These are phyloP conservation scores for Mola mola DNA, from an alignment of 2,113 vertebrate species.

Conservation along the genomic window DNA sequence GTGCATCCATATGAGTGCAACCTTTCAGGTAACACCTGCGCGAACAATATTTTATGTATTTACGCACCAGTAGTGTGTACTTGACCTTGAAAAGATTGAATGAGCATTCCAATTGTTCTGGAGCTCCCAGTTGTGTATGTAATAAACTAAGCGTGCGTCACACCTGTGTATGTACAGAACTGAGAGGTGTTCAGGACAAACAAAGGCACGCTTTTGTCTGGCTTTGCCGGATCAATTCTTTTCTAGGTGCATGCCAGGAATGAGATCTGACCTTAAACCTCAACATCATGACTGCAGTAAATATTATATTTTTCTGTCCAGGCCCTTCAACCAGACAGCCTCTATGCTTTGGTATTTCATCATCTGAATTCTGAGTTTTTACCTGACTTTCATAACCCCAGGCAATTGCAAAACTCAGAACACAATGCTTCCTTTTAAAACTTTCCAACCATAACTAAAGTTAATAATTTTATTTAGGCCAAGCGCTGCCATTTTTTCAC, in stretches of 20 bases:
- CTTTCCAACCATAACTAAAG: neutral
- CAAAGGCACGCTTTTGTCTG: neutral
- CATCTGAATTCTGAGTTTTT: neutral
- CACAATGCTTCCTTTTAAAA: neutral
- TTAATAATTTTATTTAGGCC: too few species aligned
- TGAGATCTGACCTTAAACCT: constrained; percentile 15
- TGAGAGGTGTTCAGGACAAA: neutral
- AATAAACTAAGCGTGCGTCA: neutral
- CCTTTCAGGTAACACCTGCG: constrained; percentile 31
- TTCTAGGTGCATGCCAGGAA: neutral
- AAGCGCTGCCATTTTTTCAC: neutral
- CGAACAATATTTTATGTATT: constrained; percentile 6
- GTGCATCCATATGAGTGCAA: constrained; percentile 8
- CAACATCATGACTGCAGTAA: neutral
- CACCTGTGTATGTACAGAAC: neutral
- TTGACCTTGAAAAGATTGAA: constrained; percentile 42
- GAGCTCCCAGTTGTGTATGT: neutral
- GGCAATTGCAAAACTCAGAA: neutral
- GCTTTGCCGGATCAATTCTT: constrained; percentile 1
- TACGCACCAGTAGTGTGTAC: too few species aligned
- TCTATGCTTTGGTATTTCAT: neutral
- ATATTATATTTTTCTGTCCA: neutral
- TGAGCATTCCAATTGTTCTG: constrained; percentile 3
- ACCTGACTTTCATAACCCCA: neutral
- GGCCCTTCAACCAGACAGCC: neutral